Evolutionary conservation across 2,113 vertebrate genomes (phyloP), one percentile per base, ranked within the genome.

Genomic region (Ammodytes marinus): DNA sequence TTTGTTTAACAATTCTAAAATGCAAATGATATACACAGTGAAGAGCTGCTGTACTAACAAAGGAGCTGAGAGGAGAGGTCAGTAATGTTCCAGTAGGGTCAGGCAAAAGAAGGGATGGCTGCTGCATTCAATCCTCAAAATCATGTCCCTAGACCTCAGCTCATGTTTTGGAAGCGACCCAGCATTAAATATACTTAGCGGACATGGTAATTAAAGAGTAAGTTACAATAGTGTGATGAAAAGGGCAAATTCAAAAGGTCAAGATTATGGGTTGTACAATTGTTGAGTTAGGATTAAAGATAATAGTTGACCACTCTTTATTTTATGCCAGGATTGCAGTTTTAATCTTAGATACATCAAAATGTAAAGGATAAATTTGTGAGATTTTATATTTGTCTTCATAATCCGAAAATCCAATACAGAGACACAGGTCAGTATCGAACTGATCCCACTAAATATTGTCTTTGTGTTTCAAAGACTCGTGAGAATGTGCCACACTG

Each of bases 1-100:
- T 94, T 95, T 95, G 91, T 90, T 92, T 92, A 89, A 94, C 91
- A 92, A 91, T 91, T 91, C 79, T 92, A 84, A 90, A 95, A 95
- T 94, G 93, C 94, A 94, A 94, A 95, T 95, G 60, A 37, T n/a
- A 81, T 86, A 88, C 76, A 61, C 71, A 27, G 27, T 77, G 78
- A 85, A 79, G 86, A 74, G 70, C 83, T 83, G 83, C 90, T 92
- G 92, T 86, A 83, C 90, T 74, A 92, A 94, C 93, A 93, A 88
- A 93, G 82, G 84, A 80, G 87, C 82, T 71, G 49, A 79, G 89
- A 27, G 86, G 85, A 89, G 79, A 89, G 91, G 88, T 89, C 92
- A 91, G 69, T 75, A 59, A 64, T 57, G 82, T 86, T 90, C 85
- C 70, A 63, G 35, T 74, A 42, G 85, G 86, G 83, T 88, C 69